Conservation (phyloP, 2,113 vertebrate species). For the Cephalopholis sonnerati region DNA sequence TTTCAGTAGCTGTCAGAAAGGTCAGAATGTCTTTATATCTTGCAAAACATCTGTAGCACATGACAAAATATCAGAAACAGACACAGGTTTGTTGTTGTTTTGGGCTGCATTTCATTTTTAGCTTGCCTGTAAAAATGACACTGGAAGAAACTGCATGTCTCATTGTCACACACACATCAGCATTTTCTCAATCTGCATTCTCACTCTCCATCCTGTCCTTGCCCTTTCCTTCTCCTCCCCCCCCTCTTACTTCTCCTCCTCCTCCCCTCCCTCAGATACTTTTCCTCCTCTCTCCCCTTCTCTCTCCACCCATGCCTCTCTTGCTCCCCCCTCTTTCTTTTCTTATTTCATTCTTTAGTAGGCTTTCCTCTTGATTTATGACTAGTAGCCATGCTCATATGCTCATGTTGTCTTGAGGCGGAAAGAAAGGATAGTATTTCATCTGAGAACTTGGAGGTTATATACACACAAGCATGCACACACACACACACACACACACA, state of each 20-base stretch:
- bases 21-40: background rate
- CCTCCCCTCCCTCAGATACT: background rate
- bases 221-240: background rate
- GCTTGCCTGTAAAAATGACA: background rate
- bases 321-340: background rate
- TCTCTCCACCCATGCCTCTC: background rate
- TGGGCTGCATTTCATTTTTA: background rate
- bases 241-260: background rate
- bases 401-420: conserved; percentile 57
- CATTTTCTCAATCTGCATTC: conserved; percentile 20
- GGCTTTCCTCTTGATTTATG: conserved; percentile 58
- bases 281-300: background rate
- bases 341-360: background rate
- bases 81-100: background rate
- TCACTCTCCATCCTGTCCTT: conserved; percentile 13
- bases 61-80: background rate
- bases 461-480: conserved; percentile 7
- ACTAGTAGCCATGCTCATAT: conserved; percentile 42
- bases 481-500: conserved; percentile 13
- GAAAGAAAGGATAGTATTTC: conserved; percentile 50
- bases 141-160: background rate
- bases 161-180: background rate
- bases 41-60: conserved; percentile 11
- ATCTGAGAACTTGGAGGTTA: conserved; percentile 40
- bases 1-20: background rate